A percentile compares a stretch with the other conserved stretches of the same genome.
These are phyloP conservation scores for Rostratula benghalensis DNA, from an alignment of 2,113 vertebrate genomes.

Conservation along the genomic window DNA sequence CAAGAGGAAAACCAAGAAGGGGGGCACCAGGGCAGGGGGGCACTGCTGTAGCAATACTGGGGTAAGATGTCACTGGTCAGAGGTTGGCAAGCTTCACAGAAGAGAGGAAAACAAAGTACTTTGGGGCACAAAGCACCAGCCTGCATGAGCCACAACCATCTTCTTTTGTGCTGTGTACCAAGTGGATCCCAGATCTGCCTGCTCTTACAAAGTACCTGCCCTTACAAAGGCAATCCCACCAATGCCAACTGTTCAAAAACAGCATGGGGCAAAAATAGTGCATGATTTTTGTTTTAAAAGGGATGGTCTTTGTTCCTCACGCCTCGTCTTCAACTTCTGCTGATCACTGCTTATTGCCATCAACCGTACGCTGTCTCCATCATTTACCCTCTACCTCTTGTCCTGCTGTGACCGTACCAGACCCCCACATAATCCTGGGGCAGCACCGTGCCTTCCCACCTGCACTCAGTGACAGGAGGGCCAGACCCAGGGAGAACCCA, in stretches of 20 bases:
- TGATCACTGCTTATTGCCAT: background rate
- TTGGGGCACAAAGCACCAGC: background rate
- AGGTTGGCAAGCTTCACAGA: background rate
- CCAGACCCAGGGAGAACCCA: background rate
- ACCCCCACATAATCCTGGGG: background rate
- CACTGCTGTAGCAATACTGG: background rate
- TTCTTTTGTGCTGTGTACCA: background rate
- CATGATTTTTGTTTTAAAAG: background rate
- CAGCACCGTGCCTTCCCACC: fast-evolving
- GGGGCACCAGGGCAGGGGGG: background rate
- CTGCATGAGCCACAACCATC: background rate
- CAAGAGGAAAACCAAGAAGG: background rate
- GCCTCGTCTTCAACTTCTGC: background rate
- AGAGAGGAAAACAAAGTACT: background rate
- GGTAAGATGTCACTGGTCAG: background rate
- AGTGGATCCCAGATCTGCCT: background rate
- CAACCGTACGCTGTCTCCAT: fast-evolving
- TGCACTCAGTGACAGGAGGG: background rate
- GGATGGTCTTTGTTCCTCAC: background rate
- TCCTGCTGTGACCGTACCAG: background rate
- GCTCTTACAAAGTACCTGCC: background rate
- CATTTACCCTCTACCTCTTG: background rate
- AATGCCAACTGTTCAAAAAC: background rate
- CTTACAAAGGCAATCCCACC: background rate
- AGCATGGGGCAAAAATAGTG: background rate